Evolutionary conservation across 2,888 invertebrate genomes (phyloP), one percentile per base, ranked within the genome.

Genomic region (Ceriagrion tenellum): DNA sequence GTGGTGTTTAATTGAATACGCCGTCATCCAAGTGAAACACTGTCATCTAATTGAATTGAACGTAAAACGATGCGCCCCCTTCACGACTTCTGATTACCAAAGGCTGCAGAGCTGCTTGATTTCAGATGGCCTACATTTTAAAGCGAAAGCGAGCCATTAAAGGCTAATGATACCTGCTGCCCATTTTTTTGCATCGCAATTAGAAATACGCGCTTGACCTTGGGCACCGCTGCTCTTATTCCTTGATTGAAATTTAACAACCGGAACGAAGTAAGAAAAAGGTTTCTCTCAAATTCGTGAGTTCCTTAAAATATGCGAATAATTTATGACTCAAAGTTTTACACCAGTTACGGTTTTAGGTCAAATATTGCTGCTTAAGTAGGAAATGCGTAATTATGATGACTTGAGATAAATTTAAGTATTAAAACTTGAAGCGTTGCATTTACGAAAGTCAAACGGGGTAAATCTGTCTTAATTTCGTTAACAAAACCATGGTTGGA

Each of bases 261-360:
- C n/a, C 69, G n/a, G 69, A 69, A 69, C 69, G 69, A n/a, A 69
- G n/a, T 69, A 69, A 69, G 13, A 59, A 69, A 59, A 59, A 69
- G n/a, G 26, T n/a, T 69, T 12, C 69, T n/a, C 10, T 69, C 69
- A 69, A n/a, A 69, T 69, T 69, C 69, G 12, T n/a, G 69, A 69
- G 69, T 69, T n/a, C 69, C 10, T 69, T 69, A 69, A 69, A 69
- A 69, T 69, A 69, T n/a, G 69, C n/a, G 69, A 69, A 69, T 69
- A 26, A 69, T 69, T 59, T 69, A 69, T 69, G 69, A 26, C n/a
- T n/a, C 69, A 69, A 69, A 69, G n/a, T 69, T 69, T 69, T 69
- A n/a, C 26, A 69, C 20, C n/a, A 26, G 26, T 69, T 69, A n/a
- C n/a, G 26, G 10, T 59, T 59, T 59, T 16, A 6, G 12, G 18